Evolutionary conservation across 2,888 invertebrate genomes (phyloP).

Genomic region (Phortica okadai): DNA sequence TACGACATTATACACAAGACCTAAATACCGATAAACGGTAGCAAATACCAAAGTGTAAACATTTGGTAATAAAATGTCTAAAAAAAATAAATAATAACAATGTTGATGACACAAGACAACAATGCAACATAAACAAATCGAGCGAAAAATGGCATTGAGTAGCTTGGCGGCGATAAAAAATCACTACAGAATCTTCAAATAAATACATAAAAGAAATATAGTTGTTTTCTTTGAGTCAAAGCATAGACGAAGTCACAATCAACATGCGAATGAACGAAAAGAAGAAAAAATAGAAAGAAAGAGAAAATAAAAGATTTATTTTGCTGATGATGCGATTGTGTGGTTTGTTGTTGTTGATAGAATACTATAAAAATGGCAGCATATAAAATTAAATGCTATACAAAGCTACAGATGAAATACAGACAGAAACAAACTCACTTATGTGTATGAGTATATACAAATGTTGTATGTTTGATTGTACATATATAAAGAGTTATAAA

Average conservation of each 20-base stretch:
- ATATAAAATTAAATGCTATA: conserved; percentile 20
- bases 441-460: not conserved
- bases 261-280: not conserved
- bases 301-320: not conserved
- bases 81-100: not conserved
- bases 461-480: not conserved
- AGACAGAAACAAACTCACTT: not conserved
- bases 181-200: conserved; percentile 4
- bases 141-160: not conserved
- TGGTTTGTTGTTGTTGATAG: conserved; percentile 3
- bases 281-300: not conserved
- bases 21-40: conserved; percentile 24
- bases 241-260: not conserved
- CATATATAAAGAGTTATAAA: conserved; percentile 6
- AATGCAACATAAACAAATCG: not conserved
- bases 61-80: conserved; percentile 14
- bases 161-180: not conserved
- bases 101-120: conserved; percentile 16
- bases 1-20: conserved; percentile 8
- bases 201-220: conserved; percentile 13
- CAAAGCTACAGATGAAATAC: conserved; percentile 1
- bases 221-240: no score
- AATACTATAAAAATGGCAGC: conserved; percentile 26
- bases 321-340: conserved; percentile 18
- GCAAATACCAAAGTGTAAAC: conserved; percentile 28